Evolutionary conservation across 2,888 invertebrate genomes (phyloP).

Genomic region (Tortricodes alternella): DNA sequence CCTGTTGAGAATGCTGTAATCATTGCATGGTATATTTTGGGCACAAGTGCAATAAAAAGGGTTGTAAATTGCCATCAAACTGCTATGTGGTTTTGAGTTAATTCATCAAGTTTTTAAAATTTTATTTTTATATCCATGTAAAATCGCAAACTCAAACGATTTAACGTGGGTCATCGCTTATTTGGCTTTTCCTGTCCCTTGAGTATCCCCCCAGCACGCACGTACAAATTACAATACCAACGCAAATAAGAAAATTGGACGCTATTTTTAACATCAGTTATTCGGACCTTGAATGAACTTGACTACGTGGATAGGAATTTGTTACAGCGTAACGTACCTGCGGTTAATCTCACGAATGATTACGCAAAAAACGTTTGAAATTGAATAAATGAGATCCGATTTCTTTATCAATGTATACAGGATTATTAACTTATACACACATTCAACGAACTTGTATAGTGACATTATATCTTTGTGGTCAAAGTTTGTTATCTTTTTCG

Average conservation of each 20-base stretch:
- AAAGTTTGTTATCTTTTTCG: no score
- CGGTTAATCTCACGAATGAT: constrained; percentile 13
- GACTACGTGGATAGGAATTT: constrained; percentile 25
- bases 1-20: no score
- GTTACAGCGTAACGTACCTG: constrained; percentile 22
- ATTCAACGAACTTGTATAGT: no score
- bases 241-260: constrained; percentile 31
- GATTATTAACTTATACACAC: background rate
- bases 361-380: constrained; percentile 6
- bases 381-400: background rate
- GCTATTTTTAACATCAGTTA: constrained; percentile 32
- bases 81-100: no score
- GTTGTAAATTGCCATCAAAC: no score
- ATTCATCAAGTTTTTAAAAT: no score
- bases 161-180: constrained; percentile 27
- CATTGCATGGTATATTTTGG: no score
- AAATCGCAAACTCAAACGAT: no score
- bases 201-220: constrained; percentile 21
- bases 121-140: no score
- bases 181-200: constrained; percentile 34
- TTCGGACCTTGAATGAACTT: constrained; percentile 32
- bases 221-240: constrained; percentile 32
- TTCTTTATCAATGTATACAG: background rate
- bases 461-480: no score
- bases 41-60: no score